Conservation (phyloP, 2,888 invertebrate species). For the Pardosa pseudoannulata region DNA sequence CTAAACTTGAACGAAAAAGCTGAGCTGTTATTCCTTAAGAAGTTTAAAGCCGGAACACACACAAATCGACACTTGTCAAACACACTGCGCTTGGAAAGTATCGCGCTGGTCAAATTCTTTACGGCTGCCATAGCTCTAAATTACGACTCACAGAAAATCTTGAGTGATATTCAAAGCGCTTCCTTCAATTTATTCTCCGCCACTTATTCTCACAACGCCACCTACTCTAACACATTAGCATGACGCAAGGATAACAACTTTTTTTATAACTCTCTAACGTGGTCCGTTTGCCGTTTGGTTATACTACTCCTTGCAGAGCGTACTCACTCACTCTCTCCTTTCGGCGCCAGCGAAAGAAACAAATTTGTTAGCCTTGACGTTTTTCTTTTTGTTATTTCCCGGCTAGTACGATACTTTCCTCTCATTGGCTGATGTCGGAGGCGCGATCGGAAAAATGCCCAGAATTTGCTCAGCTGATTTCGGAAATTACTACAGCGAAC, state of each 20-base stretch:
- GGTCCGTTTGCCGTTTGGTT: background rate
- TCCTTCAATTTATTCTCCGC: background rate
- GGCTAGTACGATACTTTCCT: background rate
- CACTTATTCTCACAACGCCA: background rate
- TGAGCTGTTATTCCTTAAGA: background rate
- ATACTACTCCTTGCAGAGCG: background rate
- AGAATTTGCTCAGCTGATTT: conserved; percentile 13
- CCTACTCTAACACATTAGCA: background rate
- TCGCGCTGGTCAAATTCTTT: background rate
- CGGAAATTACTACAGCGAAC: background rate
- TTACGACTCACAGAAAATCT: background rate
- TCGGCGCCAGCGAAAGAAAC: background rate
- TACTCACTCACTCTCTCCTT: background rate
- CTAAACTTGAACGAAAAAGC: conserved; percentile 26
- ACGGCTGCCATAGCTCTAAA: background rate
- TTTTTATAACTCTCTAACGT: background rate
- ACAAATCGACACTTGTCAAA: background rate
- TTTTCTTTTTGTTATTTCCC: background rate
- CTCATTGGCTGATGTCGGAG: background rate
- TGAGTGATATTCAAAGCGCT: background rate
- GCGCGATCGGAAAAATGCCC: background rate
- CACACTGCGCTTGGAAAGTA: background rate
- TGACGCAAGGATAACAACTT: background rate
- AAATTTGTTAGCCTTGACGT: background rate
- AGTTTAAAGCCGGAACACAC: background rate